Evolutionary conservation across 2,888 invertebrate species (phyloP), one percentile per base, ranked within the genome.

Genomic region (Phlogophora meticulosa): DNA sequence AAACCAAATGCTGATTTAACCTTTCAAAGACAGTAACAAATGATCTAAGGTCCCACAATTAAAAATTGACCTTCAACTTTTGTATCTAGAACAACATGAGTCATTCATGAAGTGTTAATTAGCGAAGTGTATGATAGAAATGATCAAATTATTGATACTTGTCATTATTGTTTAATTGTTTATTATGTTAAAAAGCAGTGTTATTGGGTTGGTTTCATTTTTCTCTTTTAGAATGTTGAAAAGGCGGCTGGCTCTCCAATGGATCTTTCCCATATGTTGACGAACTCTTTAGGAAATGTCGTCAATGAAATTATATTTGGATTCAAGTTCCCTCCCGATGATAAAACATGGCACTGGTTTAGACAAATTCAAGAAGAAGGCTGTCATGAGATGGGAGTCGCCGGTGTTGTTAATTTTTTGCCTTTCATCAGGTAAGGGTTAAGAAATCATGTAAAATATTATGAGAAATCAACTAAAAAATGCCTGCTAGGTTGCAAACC

Each of bases 381-480:
- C 0, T 97, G 97, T 55, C 97, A 98, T 87, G 96, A 97, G 83
- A 97, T 98, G 87, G 98, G 98, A 0, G 96, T 98, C 3, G 97
- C 98, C 0, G 98, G 98, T 2, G 96, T 97, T 13, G 96, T 98
- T 3, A 98, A 98, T 90, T 98, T 98, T 91, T 93, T 98, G 75
- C 98, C 98, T 15, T 97, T 97, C 87, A 91, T 98, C 48, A 97
- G 98, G 97, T 98, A 87, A 60, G 56, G 10, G 36, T 40, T n/a
- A 36, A 59, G 11, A 40, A 15, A 7, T 7, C n/a, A n/a, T 7
- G n/a, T 40, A 28, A 2, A 28, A 28, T 4, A 28, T 2, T 28
- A 28, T 4, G 5, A 28, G 5, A 28, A 28, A 28, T 4, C 28
- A 28, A 28, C 2, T 28, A 28, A 28, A 28, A 28, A 28, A 28